Base-by-base conservation (phyloP, 2,797 vertebrate species). In the Dendrocincla fuliginosa region DNA sequence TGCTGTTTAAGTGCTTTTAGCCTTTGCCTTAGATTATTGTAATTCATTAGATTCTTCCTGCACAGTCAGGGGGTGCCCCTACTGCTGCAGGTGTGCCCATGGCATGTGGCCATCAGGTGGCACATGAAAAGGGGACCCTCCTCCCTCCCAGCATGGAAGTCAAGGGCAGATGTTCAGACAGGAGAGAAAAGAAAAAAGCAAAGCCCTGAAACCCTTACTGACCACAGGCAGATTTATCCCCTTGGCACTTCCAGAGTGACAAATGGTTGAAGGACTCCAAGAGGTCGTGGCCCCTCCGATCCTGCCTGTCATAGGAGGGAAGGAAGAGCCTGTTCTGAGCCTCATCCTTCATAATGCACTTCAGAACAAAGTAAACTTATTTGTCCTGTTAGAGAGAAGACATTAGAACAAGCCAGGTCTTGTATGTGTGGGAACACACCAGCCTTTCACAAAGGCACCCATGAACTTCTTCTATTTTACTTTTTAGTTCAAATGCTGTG, bases 221-320 rank as follows among this genome's bases (percentile, higher is more conserved):
- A 50, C n/a, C 50, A 46, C 13, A 7, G n/a, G 70, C 81, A 82
- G 59, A 76, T 84, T 82, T 68, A 78, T 53, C 16, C n/a, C 53
- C 69, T 89, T 55, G 71, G 67, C 35, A 27, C 20, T 73, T 82
- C 52, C 41, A 42, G 28, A 80, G 46, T 55, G 74, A 84, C 64
- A 81, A 76, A 78, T 27, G 28, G 37, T 18, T 87, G 50, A 15
- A 55, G 90, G 60, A 33, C n/a, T 92, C 55, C 60, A 33, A 33
- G 70, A 61, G 50, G 33, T 22, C 25, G 5, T 0, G 0, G 32
- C 42, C 88, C 24, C 59, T 84, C 59, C 0, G 0, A 10, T 56
- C 41, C 57, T 39, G n/a, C 4, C 70, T 59, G 44, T 8, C 41
- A 22, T 2, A 35, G 79, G 33, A 50, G 84, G 37, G 53, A 80